Conservation (phyloP, 2,113 vertebrate species). For the Trochalopteron elliotii region DNA sequence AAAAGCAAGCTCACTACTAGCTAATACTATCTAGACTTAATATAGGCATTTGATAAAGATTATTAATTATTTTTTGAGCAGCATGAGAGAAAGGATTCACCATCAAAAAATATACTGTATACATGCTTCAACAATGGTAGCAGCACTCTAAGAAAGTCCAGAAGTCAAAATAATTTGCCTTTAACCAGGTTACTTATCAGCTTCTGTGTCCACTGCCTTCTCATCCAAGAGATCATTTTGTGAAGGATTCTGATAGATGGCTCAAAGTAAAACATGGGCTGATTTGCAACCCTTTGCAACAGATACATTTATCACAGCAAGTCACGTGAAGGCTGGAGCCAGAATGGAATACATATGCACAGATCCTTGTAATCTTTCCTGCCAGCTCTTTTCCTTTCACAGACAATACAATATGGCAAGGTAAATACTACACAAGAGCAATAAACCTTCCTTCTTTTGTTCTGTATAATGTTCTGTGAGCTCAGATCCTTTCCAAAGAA, state of each 20-base stretch:
- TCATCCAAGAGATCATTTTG: background rate
- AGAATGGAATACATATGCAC: background rate
- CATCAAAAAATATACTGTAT: background rate
- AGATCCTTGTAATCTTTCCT: background rate
- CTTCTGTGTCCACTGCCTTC: background rate
- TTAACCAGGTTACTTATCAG: background rate
- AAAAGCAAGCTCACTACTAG: background rate
- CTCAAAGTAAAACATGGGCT: background rate
- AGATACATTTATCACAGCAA: background rate
- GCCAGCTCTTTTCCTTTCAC: background rate
- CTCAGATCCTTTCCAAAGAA: background rate
- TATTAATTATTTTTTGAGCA: background rate
- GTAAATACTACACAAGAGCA: background rate
- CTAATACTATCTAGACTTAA: background rate
- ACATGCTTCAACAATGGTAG: background rate
- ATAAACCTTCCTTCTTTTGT: background rate
- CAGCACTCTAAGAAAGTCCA: background rate
- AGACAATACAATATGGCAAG: background rate
- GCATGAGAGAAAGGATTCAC: background rate
- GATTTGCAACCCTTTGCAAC: background rate
- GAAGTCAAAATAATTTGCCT: background rate
- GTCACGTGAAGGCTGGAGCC: background rate
- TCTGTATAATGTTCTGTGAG: background rate
- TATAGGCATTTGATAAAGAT: background rate
- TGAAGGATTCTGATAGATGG: background rate